Evolutionary conservation across 2,888 invertebrate species (phyloP).

Genomic region (Cryptus viduatorius): DNA sequence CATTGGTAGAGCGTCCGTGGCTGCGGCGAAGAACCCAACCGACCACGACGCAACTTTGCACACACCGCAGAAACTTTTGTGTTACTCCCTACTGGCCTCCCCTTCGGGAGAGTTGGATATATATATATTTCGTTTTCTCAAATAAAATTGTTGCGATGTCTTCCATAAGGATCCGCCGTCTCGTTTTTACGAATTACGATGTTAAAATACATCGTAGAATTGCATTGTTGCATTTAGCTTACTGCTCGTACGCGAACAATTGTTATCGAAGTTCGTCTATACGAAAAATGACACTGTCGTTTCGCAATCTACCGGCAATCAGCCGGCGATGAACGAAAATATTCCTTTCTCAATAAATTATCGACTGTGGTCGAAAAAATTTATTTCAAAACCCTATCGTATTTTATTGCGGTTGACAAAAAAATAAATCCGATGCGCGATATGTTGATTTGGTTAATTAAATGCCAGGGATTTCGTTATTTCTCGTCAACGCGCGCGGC

Average conservation of each 20-base stretch:
- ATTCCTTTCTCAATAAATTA: conserved; percentile 21
- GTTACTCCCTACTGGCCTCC: neutral
- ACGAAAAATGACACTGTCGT: neutral
- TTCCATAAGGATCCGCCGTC: no score
- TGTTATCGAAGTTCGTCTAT: no score
- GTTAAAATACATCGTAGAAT: no score
- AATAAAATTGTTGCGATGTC: no score
- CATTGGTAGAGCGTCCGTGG: neutral
- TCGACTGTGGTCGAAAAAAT: neutral
- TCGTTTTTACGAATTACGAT: no score
- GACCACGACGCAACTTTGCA: conserved; percentile 14
- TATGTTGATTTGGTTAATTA: neutral
- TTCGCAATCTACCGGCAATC: neutral
- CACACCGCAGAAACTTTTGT: neutral
- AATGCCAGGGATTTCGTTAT: neutral
- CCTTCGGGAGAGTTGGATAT: neutral
- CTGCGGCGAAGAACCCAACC: conserved; percentile 1
- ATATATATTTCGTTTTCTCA: neutral
- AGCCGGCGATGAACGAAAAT: conserved; percentile 2
- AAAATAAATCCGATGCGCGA: neutral
- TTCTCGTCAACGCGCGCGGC: neutral
- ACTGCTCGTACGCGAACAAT: no score
- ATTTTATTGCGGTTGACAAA: neutral
- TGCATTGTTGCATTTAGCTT: no score
- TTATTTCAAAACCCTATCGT: neutral